Evolutionary conservation across 2,797 vertebrate genomes (phyloP).

Genomic region (Enteromius trimaculatus): DNA sequence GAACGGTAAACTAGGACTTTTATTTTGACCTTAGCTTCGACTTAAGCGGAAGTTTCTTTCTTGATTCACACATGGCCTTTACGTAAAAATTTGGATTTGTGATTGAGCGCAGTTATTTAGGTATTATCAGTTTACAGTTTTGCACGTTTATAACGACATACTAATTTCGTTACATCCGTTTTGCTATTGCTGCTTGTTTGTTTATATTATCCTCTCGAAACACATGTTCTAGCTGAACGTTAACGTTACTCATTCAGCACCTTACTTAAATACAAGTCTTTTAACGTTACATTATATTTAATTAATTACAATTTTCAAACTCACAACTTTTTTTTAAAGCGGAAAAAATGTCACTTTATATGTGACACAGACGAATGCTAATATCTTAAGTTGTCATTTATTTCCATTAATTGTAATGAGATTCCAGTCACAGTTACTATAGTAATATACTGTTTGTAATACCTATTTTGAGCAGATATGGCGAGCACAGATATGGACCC

Average conservation of each 20-base stretch:
- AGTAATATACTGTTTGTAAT: background rate
- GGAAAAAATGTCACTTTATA: no score
- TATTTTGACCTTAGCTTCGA: constrained; percentile 4
- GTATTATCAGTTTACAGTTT: constrained; percentile 1
- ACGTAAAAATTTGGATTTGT: background rate
- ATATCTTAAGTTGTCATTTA: background rate
- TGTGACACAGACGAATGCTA: background rate
- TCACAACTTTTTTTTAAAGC: no score
- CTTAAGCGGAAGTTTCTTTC: background rate
- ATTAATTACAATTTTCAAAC: background rate
- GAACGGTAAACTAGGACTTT: background rate
- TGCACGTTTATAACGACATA: background rate
- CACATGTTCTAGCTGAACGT: background rate
- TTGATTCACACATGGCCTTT: constrained; percentile 16
- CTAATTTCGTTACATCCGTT: background rate
- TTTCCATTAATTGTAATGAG: background rate
- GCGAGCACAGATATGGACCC: constrained; percentile 82
- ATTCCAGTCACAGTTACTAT: background rate
- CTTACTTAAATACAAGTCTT: background rate
- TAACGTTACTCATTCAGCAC: background rate
- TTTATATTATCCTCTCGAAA: background rate
- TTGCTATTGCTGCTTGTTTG: background rate
- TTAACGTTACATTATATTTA: background rate
- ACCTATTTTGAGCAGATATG: constrained; percentile 63
- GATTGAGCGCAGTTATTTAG: background rate